Evolutionary conservation across 2,113 vertebrate species (phyloP).

Genomic region (Percina caprodes): DNA sequence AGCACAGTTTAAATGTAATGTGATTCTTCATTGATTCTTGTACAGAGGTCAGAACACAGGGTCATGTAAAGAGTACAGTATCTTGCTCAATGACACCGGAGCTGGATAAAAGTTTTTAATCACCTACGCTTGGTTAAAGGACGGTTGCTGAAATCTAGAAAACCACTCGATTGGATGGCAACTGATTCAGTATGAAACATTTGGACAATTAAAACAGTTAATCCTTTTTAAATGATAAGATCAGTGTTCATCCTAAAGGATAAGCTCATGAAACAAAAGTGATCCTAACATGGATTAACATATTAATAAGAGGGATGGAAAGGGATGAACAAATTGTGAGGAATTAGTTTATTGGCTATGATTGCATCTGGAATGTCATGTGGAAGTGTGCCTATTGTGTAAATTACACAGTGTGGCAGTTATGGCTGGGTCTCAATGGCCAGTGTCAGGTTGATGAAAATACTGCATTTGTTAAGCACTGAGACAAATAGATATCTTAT

Average conservation of each 20-base stretch:
- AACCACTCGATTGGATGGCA: neutral
- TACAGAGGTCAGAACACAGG: conserved; percentile 31
- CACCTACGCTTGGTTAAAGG: neutral
- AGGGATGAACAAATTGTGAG: neutral
- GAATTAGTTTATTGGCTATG: neutral
- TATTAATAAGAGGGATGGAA: neutral
- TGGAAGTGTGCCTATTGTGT: neutral
- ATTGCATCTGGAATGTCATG: neutral
- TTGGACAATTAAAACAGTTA: neutral
- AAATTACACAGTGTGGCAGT: neutral
- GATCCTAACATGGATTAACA: neutral
- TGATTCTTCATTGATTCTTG: conserved; percentile 47
- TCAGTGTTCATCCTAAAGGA: neutral
- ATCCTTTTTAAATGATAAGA: neutral
- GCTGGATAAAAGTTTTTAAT: conserved; percentile 8
- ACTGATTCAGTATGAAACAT: neutral
- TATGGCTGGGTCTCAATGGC: neutral
- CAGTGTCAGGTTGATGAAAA: too few species aligned
- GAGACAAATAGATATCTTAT: neutral
- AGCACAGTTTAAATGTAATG: conserved; percentile 23
- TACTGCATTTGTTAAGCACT: neutral
- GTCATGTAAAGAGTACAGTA: neutral
- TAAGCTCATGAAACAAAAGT: neutral
- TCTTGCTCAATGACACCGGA: conserved; percentile 16
- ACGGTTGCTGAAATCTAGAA: neutral